These are phyloP conservation scores for Pocillopora grandis DNA, from an alignment of 92 coral and sea anemone species.

Conservation along the genomic window DNA sequence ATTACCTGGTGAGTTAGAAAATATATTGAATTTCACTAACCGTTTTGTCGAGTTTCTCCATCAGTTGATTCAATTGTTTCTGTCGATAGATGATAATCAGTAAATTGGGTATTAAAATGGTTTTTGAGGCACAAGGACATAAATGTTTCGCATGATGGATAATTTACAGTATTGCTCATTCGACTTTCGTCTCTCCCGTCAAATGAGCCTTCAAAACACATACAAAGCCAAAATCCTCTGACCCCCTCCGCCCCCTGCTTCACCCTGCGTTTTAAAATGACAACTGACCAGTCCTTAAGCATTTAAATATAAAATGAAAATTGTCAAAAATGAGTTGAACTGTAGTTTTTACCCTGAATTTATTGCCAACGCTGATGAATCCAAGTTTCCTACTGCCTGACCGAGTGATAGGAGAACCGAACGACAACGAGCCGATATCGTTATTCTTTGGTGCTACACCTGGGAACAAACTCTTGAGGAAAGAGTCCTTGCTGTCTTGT, in stretches of 20 bases:
- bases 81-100: conserved; percentile 22
- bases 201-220: too few species aligned
- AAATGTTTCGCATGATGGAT: too few species aligned
- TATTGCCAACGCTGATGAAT: conserved; percentile 89
- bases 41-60: conserved; percentile 87
- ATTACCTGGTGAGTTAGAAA: too few species aligned
- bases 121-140: background rate
- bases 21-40: conserved; percentile 47
- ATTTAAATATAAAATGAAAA: background rate
- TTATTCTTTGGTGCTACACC: conserved; percentile 49
- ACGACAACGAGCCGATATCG: conserved; percentile 60
- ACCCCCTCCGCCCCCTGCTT: too few species aligned
- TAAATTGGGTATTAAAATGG: background rate
- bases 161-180: too few species aligned
- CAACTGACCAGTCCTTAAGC: background rate
- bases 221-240: too few species aligned
- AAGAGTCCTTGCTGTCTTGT: conserved; percentile 89
- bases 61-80: conserved; percentile 86
- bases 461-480: conserved; percentile 92
- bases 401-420: conserved; percentile 53
- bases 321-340: background rate
- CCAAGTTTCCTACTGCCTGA: conserved; percentile 89
- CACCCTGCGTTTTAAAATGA: too few species aligned
- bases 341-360: conserved; percentile 79
- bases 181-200: too few species aligned